phyloP scores from a whole-genome alignment of 2,113 vertebrate species.

The Gymnogyps californianus region DNA sequence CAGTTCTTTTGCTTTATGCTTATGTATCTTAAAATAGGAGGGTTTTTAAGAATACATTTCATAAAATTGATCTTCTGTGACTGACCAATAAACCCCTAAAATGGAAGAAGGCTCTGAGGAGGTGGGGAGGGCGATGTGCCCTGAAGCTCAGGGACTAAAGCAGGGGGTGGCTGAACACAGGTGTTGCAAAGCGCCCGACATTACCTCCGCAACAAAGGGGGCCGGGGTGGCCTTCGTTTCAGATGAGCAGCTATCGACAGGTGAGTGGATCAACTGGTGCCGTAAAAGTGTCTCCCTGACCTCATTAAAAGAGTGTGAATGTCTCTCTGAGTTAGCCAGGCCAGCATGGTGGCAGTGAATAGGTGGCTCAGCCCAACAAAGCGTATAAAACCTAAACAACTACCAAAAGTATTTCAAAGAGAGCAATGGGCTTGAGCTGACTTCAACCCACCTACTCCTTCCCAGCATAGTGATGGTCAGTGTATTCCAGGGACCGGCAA shows the following conservation, averaged over 20 bases:
- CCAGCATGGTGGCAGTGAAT: background rate
- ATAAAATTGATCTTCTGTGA: background rate
- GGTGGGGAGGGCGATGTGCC: accelerated
- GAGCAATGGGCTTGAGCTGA: background rate
- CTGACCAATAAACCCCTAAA: background rate
- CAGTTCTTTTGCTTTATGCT: background rate
- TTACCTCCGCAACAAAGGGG: accelerated
- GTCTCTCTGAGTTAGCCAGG: background rate
- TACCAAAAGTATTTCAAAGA: background rate
- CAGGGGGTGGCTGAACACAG: no score
- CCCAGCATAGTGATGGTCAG: accelerated
- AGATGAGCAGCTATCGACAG: accelerated
- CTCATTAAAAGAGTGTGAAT: accelerated
- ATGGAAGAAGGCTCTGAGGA: background rate
- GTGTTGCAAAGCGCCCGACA: background rate
- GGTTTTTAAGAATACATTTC: background rate
- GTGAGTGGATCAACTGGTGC: background rate
- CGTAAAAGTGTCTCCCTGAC: background rate
- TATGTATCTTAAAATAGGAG: background rate
- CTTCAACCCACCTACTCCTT: background rate
- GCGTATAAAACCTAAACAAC: background rate
- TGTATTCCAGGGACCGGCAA: accelerated
- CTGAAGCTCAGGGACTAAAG: background rate
- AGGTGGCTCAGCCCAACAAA: background rate
- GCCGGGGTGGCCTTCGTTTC: background rate